These are phyloP conservation scores for Petaurus breviceps DNA, from an alignment of 2,113 vertebrate genomes.

Conservation along the genomic window DNA sequence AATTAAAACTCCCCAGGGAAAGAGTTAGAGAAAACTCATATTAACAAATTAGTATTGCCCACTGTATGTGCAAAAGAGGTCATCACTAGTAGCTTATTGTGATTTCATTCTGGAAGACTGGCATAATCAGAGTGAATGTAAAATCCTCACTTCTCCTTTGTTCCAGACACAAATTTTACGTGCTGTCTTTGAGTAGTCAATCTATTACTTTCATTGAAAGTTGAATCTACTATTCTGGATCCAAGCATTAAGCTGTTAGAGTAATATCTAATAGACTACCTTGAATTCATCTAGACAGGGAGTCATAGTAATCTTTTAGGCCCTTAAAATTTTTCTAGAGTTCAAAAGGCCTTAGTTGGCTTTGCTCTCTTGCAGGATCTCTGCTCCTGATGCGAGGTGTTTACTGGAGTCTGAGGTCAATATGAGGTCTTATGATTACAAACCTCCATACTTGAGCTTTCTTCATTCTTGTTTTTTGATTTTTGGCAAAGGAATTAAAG, in stretches of 20 bases:
- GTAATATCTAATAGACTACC: conserved; percentile 36
- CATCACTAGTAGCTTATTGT: neutral
- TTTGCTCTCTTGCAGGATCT: neutral
- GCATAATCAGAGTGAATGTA: neutral
- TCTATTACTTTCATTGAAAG: conserved; percentile 11
- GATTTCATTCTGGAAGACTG: neutral
- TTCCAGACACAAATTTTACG: conserved; percentile 45
- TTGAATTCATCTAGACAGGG: conserved; percentile 16
- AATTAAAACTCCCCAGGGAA: neutral
- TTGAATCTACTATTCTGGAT: conserved; percentile 49
- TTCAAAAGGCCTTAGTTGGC: neutral
- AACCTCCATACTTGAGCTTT: neutral
- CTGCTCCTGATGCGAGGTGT: neutral
- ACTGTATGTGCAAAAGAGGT: neutral
- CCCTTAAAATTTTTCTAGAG: conserved; percentile 12
- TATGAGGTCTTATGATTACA: neutral
- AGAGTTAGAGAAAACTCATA: neutral
- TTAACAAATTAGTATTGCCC: neutral
- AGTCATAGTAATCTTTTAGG: conserved; percentile 4
- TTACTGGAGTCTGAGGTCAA: neutral
- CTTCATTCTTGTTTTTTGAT: neutral
- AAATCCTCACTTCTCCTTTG: conserved; percentile 16
- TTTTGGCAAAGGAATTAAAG: neutral
- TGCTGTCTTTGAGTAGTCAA: conserved; percentile 14
- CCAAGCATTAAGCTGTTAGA: conserved; percentile 39